phyloP scores from a whole-genome alignment of 2,113 vertebrate species.

The Myiagra hebetior region DNA sequence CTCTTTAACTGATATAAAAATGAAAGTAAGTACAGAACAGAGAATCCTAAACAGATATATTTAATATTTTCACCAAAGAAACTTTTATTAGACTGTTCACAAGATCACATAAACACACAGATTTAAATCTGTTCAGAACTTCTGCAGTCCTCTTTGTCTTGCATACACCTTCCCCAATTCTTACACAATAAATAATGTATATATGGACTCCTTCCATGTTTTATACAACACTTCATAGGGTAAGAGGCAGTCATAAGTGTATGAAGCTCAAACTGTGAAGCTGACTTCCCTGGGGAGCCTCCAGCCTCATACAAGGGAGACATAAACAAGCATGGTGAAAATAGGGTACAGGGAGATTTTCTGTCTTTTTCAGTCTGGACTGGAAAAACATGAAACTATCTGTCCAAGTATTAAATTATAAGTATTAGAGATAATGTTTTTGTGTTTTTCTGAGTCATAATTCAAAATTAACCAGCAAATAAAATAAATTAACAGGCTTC shows the following conservation, averaged over 20 bases:
- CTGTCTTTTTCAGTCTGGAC: neutral
- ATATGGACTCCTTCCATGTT: neutral
- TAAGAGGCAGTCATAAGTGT: conserved; percentile 32
- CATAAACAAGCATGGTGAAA: conserved; percentile 13
- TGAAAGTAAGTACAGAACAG: conserved; percentile 10
- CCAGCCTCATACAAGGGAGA: neutral
- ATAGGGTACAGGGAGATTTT: neutral
- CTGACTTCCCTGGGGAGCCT: conserved; percentile 15
- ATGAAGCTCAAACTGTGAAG: conserved; percentile 11
- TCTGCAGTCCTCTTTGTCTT: neutral
- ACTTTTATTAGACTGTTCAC: neutral
- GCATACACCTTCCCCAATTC: conserved; percentile 5
- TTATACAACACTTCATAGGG: conserved; percentile 11
- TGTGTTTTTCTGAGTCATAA: neutral
- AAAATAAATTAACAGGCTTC: neutral
- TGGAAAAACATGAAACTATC: neutral
- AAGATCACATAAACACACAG: neutral
- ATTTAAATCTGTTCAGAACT: conserved; percentile 29
- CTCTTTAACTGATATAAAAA: conserved; percentile 28
- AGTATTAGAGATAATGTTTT: neutral
- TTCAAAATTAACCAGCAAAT: neutral
- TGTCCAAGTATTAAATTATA: neutral
- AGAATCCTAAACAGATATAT: neutral
- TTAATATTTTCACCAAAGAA: neutral
- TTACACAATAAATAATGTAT: conserved; percentile 55